Base-by-base conservation (phyloP, 2,113 vertebrate genomes). In the Cyprinodon variegatus region DNA sequence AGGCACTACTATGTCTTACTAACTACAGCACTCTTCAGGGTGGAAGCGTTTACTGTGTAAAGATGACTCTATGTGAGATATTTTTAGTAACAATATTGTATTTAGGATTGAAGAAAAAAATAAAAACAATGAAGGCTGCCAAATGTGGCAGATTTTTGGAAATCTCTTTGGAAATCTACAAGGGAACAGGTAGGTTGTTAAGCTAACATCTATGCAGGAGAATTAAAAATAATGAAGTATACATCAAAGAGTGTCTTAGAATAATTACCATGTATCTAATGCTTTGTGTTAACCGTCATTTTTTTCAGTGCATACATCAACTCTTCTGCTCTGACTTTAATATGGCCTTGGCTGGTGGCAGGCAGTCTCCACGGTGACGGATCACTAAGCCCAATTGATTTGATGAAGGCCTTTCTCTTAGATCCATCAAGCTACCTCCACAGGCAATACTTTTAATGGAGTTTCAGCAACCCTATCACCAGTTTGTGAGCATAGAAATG, bases 341-440 rank as follows among this genome's bases (percentile, higher is more conserved):
- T 76, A 68, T 76, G 82, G 87, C 87, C 89, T 86, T 90, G 82
- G 81, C 72, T 65, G 77, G 68, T 29, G 17, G 70, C 72, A 81
- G 74, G 53, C 74, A 81, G 78, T 48, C 79, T 78, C 72, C 60
- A 84, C 74, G 59, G 79, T 67, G 77, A 78, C 70, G 70, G 85
- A 65, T 75, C 83, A 91, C 89, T 86, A 90, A 91, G 83, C 78
- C 83, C 89, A 90, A 93, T 90, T 92, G 93, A 94, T 94, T 93
- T 86, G 82, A 89, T 84, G 71, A 91, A 91, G 81, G 76, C 72
- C 65, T 72, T 86, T 65, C 79, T 77, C 81, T 76, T 86, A 17
- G 59, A 86, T 88, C 90, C 89, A 86, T 81, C 80, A 83, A 53
- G 79, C 86, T 70, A 82, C 85, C 70, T 82, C 9, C 39, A 77